Evolutionary conservation across 2,888 invertebrate species (phyloP).

Genomic region (Cyrtodaria siliqua): DNA sequence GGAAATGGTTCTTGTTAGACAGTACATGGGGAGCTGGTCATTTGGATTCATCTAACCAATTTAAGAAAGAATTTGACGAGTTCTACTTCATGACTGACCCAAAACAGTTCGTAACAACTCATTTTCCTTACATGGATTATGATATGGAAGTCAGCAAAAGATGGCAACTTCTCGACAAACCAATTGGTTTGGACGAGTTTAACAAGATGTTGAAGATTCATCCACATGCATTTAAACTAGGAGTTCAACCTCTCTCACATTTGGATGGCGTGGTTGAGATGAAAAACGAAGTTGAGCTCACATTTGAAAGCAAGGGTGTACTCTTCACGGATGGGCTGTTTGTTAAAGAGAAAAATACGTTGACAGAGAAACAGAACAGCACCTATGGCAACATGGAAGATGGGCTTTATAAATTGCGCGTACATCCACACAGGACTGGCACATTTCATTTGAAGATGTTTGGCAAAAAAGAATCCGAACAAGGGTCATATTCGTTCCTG

Average conservation of each 20-base stretch:
- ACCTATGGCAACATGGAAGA: conserved; percentile 13
- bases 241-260: conserved; percentile 44
- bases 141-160: conserved; percentile 56
- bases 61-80: conserved; percentile 61
- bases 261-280: conserved; percentile 33
- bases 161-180: conserved; percentile 68
- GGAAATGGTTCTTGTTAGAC: conserved; percentile 57
- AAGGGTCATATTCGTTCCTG: conserved; percentile 17
- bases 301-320: conserved; percentile 16
- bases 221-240: conserved; percentile 35
- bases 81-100: conserved; percentile 75
- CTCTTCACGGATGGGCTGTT: conserved; percentile 1
- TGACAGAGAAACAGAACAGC: not conserved
- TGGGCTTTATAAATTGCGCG: conserved; percentile 18
- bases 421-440: conserved; percentile 34
- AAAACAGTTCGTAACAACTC: conserved; percentile 61
- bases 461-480: conserved; percentile 28
- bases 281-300: conserved; percentile 40
- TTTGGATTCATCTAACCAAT: not conserved
- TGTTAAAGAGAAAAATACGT: conserved; percentile 1
- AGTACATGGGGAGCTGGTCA: conserved; percentile 63
- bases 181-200: conserved; percentile 54
- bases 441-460: conserved; percentile 44
- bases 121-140: conserved; percentile 67
- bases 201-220: conserved; percentile 43